Conservation (phyloP, 2,888 invertebrate genomes). For the Pachliopta kotzebuea region DNA sequence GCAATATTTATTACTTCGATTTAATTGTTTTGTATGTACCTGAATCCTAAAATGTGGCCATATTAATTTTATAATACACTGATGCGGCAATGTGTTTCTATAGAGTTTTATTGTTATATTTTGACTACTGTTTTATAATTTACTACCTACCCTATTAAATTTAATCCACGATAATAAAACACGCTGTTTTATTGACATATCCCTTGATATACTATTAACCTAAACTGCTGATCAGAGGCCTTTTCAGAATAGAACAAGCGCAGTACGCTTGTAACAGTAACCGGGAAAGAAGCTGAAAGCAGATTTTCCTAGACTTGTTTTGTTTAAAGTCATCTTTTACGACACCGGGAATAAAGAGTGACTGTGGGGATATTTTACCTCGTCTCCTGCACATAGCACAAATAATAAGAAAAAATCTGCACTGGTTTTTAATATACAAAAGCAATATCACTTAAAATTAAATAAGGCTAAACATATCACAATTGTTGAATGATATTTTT, state of each 20-base stretch:
- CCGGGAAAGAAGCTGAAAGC: too few relatives aligned
- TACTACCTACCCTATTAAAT: conserved; percentile 68
- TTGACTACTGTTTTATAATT: conserved; percentile 71
- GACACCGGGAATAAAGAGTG: too few relatives aligned
- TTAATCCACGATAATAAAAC: conserved; percentile 58
- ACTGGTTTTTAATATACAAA: conserved; percentile 28
- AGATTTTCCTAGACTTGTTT: too few relatives aligned
- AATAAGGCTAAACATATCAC: conserved; percentile 53
- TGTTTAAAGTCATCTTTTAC: too few relatives aligned
- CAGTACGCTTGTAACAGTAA: too few relatives aligned
- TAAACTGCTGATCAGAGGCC: too few relatives aligned
- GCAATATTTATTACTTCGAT: conserved; percentile 65
- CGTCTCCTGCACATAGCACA: not conserved
- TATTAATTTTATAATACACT: conserved; percentile 63
- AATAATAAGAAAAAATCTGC: conserved; percentile 15
- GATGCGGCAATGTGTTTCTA: conserved; percentile 52
- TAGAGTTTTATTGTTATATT: conserved; percentile 55
- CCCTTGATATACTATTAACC: not conserved
- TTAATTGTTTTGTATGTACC: conserved; percentile 71
- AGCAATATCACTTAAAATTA: conserved; percentile 35
- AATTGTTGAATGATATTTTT: conserved; percentile 41
- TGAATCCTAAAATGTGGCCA: conserved; percentile 78
- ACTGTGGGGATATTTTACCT: too few relatives aligned
- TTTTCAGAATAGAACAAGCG: too few relatives aligned
- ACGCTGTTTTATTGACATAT: conserved; percentile 14